A percentile compares a stretch with the other conserved stretches of the same genome.
Conservation (phyloP, 2,888 invertebrate species). For the Halocaridina rubra region DNA sequence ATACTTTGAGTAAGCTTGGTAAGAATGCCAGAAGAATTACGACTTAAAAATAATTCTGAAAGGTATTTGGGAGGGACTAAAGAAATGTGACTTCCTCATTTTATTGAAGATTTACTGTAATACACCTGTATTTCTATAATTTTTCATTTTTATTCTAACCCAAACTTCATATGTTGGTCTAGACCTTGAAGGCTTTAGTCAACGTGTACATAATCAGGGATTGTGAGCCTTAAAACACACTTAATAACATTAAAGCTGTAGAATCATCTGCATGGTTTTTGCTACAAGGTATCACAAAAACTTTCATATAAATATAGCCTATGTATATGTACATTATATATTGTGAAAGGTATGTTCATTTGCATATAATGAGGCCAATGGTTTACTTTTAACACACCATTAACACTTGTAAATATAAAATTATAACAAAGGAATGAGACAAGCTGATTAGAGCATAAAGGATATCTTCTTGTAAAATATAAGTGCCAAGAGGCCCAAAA, state of each 20-base stretch:
- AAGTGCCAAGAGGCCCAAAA: constrained; percentile 41
- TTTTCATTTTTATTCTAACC: constrained; percentile 23
- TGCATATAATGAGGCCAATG: no score
- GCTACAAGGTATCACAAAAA: background rate
- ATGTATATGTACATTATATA: background rate
- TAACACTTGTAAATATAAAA: no score
- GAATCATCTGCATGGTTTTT: background rate
- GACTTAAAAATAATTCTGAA: background rate
- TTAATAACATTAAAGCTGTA: background rate
- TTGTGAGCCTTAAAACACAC: constrained; percentile 34
- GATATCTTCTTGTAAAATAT: no score
- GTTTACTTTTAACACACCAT: no score
- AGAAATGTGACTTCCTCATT: constrained; percentile 12
- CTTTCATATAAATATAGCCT: background rate
- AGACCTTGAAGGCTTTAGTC: constrained; percentile 50
- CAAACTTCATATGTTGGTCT: constrained; percentile 50
- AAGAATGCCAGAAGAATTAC: no score
- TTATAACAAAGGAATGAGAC: no score
- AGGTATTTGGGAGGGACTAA: background rate
- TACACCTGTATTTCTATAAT: constrained; percentile 41
- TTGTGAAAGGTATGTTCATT: no score
- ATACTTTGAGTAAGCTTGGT: no score
- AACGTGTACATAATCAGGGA: constrained; percentile 49
- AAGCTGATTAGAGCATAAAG: no score
- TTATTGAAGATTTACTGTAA: constrained; percentile 46